Percentiles rank a stretch among this genome's conserved stretches.
Evolutionary conservation across 2,113 vertebrate genomes (phyloP).

Genomic region (Oryzias woworae): DNA sequence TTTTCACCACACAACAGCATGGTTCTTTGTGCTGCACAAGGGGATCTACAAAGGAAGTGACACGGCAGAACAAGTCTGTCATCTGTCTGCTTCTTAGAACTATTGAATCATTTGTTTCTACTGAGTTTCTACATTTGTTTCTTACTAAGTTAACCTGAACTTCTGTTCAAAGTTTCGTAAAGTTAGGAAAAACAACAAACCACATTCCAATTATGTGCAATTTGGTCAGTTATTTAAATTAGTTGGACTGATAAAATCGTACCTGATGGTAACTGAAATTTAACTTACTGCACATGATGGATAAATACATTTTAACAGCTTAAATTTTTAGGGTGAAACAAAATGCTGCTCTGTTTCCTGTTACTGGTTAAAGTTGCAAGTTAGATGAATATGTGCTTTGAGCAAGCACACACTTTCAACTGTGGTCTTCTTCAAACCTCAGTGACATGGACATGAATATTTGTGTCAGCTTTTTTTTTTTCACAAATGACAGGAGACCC

Average conservation of each 20-base stretch:
- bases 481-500: no score
- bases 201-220: not conserved
- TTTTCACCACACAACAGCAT: not conserved
- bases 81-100: conserved; percentile 12
- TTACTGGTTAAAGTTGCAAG: no score
- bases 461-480: no score
- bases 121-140: not conserved
- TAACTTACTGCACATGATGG: not conserved
- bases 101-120: not conserved
- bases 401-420: no score
- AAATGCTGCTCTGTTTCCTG: no score
- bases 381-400: no score
- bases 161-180: not conserved
- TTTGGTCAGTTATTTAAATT: not conserved
- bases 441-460: no score
- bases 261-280: not conserved
- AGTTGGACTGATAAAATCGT: not conserved
- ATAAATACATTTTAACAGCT: no score
- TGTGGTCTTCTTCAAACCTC: no score
- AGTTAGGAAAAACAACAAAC: conserved; percentile 1
- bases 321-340: no score
- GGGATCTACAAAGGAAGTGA: conserved; percentile 47
- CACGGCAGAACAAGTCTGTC: conserved; percentile 10
- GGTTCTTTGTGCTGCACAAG: not conserved
- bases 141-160: not conserved